These are phyloP conservation scores for Thera britannica DNA, from an alignment of 2,888 invertebrate genomes.

Conservation along the genomic window DNA sequence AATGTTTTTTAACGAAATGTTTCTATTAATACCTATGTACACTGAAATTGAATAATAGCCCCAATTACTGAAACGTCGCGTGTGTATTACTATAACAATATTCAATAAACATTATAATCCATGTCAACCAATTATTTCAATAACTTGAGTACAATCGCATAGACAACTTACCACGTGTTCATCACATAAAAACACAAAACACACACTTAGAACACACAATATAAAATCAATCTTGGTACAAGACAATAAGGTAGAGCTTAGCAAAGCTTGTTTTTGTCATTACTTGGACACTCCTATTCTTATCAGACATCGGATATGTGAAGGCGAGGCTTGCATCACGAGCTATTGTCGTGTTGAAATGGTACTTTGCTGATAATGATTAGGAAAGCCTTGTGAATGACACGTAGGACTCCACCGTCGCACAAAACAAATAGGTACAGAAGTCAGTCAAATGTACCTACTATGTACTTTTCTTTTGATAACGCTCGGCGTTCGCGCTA, in stretches of 20 bases:
- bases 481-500: no score
- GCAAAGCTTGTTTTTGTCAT: conserved; percentile 36
- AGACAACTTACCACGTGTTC: conserved; percentile 41
- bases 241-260: conserved; percentile 28
- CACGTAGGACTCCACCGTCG: background rate
- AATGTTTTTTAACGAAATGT: background rate
- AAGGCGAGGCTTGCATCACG: conserved; percentile 45
- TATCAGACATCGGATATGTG: conserved; percentile 54
- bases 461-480: no score
- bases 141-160: conserved; percentile 42
- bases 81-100: conserved; percentile 1
- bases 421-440: no score
- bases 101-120: conserved; percentile 8
- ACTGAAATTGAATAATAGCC: conserved; percentile 10
- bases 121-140: conserved; percentile 16
- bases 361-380: conserved; percentile 29
- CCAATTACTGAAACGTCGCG: conserved; percentile 9
- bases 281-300: conserved; percentile 53
- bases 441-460: no score
- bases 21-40: background rate
- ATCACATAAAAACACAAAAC: conserved; percentile 32
- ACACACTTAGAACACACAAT: background rate
- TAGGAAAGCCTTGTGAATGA: conserved; percentile 26
- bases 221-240: conserved; percentile 20
- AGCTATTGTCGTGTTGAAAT: conserved; percentile 43